phyloP scores from a whole-genome alignment of 2,888 invertebrate species.

The Eupsilia transversa region DNA sequence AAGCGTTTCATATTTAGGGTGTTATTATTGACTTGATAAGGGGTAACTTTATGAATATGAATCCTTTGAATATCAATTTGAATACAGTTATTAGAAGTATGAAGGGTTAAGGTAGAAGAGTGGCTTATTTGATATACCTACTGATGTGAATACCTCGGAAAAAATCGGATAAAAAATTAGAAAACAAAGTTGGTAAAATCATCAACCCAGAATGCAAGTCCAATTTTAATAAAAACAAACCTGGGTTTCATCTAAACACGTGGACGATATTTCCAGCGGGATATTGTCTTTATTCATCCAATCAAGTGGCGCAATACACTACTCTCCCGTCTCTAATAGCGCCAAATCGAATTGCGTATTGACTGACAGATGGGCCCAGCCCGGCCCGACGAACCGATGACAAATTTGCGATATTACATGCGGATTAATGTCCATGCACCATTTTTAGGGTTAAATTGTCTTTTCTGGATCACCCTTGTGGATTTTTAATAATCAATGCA shows the following conservation, averaged over 20 bases:
- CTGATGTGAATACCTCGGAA: not conserved
- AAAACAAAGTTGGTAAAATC: not conserved
- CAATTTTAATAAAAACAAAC: constrained; percentile 2
- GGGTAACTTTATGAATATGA: constrained; percentile 73
- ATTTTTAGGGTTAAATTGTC: constrained; percentile 91
- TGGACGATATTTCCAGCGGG: constrained; percentile 41
- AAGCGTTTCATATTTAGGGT: constrained; percentile 86
- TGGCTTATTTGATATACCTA: not conserved
- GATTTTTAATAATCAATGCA: constrained; percentile 61
- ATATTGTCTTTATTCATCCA: constrained; percentile 75
- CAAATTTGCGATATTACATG: constrained; percentile 91
- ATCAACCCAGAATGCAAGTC: not conserved
- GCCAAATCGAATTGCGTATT: constrained; percentile 85
- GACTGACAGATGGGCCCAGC: constrained; percentile 85
- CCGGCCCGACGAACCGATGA: constrained; percentile 85
- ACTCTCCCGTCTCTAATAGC: constrained; percentile 81
- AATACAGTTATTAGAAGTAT: constrained; percentile 31
- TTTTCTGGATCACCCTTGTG: constrained; percentile 84
- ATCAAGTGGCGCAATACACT: constrained; percentile 75
- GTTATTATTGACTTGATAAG: constrained; percentile 75
- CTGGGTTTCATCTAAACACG: constrained; percentile 22
- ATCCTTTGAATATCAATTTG: constrained; percentile 45
- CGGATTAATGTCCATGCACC: constrained; percentile 89
- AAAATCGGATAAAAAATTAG: fast-evolving
- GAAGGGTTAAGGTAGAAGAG: constrained; percentile 2